Percentiles rank a stretch among this genome's conserved stretches.
phyloP scores from a whole-genome alignment of 2,113 vertebrate genomes.

The Chaenogobius annularis region DNA sequence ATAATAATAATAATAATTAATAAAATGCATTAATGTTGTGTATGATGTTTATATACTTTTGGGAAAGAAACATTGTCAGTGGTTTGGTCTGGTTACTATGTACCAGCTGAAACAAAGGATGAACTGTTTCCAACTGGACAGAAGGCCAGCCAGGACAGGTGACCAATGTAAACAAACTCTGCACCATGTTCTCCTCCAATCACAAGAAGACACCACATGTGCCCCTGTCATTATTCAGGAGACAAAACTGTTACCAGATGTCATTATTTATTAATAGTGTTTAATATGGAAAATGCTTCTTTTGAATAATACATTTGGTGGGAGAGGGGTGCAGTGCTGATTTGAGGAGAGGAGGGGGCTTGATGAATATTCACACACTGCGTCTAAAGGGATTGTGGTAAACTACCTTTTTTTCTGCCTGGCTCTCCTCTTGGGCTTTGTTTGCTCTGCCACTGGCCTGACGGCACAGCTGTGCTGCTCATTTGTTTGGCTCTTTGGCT shows the following conservation, averaged over 20 bases:
- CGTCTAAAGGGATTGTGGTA: constrained; percentile 58
- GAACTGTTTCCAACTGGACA: constrained; percentile 37
- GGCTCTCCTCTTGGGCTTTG: constrained; percentile 54
- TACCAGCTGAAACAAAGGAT: constrained; percentile 22
- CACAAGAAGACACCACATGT: constrained; percentile 32
- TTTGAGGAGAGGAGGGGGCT: constrained; percentile 25
- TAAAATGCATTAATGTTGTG: no score
- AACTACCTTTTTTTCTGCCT: constrained; percentile 46
- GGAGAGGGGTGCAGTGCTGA: constrained; percentile 43
- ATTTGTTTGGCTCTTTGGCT: constrained; percentile 52
- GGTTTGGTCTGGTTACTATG: background rate
- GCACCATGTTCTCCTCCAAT: constrained; percentile 29
- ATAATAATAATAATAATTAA: no score
- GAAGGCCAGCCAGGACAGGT: constrained; percentile 38
- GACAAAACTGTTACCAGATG: constrained; percentile 73
- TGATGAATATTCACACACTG: constrained; percentile 76
- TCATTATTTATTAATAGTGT: constrained; percentile 77
- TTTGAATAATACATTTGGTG: constrained; percentile 77
- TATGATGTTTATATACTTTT: no score
- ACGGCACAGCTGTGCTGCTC: constrained; percentile 65
- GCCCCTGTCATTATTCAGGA: constrained; percentile 63
- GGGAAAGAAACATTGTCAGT: no score
- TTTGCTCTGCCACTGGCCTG: constrained; percentile 47
- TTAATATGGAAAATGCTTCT: constrained; percentile 73
- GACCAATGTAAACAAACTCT: constrained; percentile 26